A percentile compares a stretch with the other conserved stretches of the same genome.
Evolutionary conservation across 2,797 vertebrate genomes (phyloP).

Genomic region (Acanthurus leucopareius): DNA sequence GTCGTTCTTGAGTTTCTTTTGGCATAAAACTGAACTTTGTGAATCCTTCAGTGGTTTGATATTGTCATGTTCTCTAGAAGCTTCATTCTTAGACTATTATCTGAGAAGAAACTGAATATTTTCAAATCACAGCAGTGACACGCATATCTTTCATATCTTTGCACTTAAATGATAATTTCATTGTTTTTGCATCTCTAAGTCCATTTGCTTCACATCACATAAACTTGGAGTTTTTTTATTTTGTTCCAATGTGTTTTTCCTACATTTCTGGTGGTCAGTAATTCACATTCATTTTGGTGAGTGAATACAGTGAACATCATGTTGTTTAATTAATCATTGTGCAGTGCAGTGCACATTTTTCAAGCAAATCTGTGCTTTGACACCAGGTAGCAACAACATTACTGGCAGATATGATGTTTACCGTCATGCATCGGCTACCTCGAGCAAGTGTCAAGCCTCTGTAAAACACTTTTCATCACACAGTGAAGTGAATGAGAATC

Average conservation of each 20-base stretch:
- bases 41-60: slow-evolving; percentile 55
- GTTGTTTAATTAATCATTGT: slow-evolving; percentile 18
- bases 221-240: slow-evolving; percentile 7
- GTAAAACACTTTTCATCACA: slow-evolving; percentile 16
- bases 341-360: slow-evolving; percentile 5
- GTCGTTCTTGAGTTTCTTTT: slow-evolving; percentile 43
- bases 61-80: slow-evolving; percentile 20
- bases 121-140: slow-evolving; percentile 68
- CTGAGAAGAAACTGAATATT: slow-evolving; percentile 21
- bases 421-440: slow-evolving; percentile 17
- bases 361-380: background rate
- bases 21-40: slow-evolving; percentile 46
- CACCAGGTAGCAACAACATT: slow-evolving; percentile 8
- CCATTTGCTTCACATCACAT: slow-evolving; percentile 32
- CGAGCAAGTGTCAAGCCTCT: background rate
- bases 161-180: slow-evolving; percentile 14
- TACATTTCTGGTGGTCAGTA: background rate
- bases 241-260: background rate
- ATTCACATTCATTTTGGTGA: background rate
- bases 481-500: slow-evolving; percentile 29
- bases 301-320: background rate
- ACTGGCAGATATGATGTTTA: slow-evolving; percentile 16
- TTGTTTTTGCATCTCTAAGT: slow-evolving; percentile 45
- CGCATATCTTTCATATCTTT: slow-evolving; percentile 41
- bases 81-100: slow-evolving; percentile 12